These are phyloP conservation scores for Calyptommatus sinebrachiatus DNA, from an alignment of 2,113 vertebrate genomes.

Conservation along the genomic window DNA sequence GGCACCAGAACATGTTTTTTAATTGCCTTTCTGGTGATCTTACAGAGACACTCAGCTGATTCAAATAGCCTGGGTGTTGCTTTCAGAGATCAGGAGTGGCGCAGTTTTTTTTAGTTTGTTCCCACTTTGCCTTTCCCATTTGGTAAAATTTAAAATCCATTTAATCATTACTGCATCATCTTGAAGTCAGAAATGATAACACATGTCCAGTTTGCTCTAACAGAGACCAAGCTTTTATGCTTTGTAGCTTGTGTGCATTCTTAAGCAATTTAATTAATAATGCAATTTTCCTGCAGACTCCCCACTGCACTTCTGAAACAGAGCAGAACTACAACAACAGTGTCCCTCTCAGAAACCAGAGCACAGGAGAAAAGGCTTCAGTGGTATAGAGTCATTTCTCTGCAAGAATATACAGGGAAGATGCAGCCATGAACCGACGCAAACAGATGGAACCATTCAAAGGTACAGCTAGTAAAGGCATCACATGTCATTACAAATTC, in stretches of 20 bases:
- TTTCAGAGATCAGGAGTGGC: not conserved
- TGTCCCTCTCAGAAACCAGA: constrained; percentile 14
- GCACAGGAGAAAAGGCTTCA: not conserved
- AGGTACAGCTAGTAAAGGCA: not conserved
- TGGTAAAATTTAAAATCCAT: not conserved
- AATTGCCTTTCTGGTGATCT: too few species aligned
- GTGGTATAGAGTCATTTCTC: constrained; percentile 12
- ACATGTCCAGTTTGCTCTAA: constrained; percentile 23
- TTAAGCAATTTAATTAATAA: constrained; percentile 50
- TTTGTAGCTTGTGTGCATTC: constrained; percentile 31
- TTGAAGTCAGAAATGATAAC: constrained; percentile 14
- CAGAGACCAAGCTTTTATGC: constrained; percentile 32
- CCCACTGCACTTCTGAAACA: constrained; percentile 19
- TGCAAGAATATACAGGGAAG: not conserved
- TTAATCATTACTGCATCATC: constrained; percentile 23
- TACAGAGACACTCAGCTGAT: not conserved
- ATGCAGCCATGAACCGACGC: constrained; percentile 31
- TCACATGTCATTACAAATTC: constrained; percentile 4
- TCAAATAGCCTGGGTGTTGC: not conserved
- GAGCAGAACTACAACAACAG: constrained; percentile 43
- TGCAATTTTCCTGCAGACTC: constrained; percentile 36
- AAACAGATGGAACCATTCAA: not conserved
- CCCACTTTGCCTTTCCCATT: not conserved
- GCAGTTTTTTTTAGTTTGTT: not conserved
- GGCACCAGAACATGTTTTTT: accelerated